Evolutionary conservation across 2,113 vertebrate genomes (phyloP).

Genomic region (Murina feae): DNA sequence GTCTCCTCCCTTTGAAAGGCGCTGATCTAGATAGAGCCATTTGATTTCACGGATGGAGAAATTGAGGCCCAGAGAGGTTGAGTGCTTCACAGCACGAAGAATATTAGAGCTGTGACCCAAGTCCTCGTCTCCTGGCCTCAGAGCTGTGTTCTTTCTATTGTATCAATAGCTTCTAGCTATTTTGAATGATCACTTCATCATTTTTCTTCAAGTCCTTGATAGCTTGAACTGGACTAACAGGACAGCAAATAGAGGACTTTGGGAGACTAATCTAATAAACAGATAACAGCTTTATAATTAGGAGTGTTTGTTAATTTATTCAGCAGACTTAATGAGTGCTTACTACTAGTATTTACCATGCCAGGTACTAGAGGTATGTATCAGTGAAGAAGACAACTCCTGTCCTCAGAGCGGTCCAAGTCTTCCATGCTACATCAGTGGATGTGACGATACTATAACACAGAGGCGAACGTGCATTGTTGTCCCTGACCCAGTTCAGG

Average conservation of each 20-base stretch:
- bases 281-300: slow-evolving; percentile 51
- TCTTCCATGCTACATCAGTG: not conserved
- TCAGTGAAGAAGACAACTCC: not conserved
- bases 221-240: not conserved
- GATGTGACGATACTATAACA: not conserved
- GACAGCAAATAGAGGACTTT: slow-evolving; percentile 19
- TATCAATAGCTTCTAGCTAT: not conserved
- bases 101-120: not conserved
- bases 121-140: not conserved
- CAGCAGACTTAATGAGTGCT: slow-evolving; percentile 14
- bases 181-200: not conserved
- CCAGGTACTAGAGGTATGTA: not conserved
- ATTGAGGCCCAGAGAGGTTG: not conserved
- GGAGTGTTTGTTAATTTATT: not conserved
- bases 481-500: not conserved
- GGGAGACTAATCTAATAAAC: not conserved
- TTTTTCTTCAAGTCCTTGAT: not conserved
- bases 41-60: not conserved
- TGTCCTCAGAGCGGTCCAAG: slow-evolving; percentile 32
- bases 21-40: not conserved
- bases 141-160: not conserved
- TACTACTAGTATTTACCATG: not conserved
- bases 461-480: not conserved
- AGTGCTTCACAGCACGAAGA: not conserved
- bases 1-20: not conserved